Base-by-base conservation (phyloP, 2,888 invertebrate species). In the Drosophila falleni region DNA sequence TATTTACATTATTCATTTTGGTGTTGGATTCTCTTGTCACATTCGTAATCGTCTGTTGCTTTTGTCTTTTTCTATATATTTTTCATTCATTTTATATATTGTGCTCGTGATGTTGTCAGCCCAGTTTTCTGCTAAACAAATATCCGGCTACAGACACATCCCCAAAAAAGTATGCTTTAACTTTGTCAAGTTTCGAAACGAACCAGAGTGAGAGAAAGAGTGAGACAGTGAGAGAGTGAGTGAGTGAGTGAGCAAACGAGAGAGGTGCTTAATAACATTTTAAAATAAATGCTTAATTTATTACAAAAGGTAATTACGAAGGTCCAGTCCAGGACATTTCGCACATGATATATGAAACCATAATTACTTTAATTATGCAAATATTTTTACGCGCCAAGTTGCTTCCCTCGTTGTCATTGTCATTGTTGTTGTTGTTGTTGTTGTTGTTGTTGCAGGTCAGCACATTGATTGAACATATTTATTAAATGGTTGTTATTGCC, bases 311-410 rank as follows among this genome's bases (percentile, higher is more conserved):
- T 86, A 86, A 86, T 86, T 86, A 89, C 85, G 73, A 63, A 42
- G 42, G n/a, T 44, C 55, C 55, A 6, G 56, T 42, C 35, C 68
- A 69, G 67, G 63, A 53, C 63, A 63, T 68, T 59, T 56, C 41
- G 37, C 42, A 58, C 73, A 87, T 86, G 87, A 86, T 86, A 88
- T 86, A 86, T 86, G 87, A 82, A 79, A 86, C 90, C 85, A 80
- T 86, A 86, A 86, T 86, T 86, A 89, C 85, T 86, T 86, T 89
- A 86, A 86, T 86, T 86, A 86, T 88, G 83, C 90, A 86, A 89
- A 86, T 86, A 89, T 82, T 86, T 84, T 84, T 63, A 62, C 76
- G 80, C 70, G 54, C 42, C 50, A 53, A 66, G 58, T 70, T 72
- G 33, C 31, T 42, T 9, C 6, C 26, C n/a, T 44, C 31, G 53